phyloP scores from a whole-genome alignment of 2,797 vertebrate species.

The Benthosema pterotum region DNA sequence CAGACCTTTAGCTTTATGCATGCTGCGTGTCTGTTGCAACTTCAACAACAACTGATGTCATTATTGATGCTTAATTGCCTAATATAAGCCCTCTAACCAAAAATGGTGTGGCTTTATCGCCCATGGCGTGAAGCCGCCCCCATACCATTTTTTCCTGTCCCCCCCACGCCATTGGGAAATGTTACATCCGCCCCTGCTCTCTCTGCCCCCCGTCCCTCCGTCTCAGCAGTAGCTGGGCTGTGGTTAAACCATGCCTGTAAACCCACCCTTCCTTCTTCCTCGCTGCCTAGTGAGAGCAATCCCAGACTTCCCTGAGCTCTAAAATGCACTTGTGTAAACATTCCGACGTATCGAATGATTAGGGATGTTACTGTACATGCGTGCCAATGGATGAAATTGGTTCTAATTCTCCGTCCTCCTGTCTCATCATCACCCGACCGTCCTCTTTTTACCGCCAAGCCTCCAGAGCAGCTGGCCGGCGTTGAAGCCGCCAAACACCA shows the following conservation, averaged over 20 bases:
- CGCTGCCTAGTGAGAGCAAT: constrained; percentile 68
- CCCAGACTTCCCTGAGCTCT: constrained; percentile 68
- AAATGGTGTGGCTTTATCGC: too few relatives aligned
- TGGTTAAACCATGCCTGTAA: constrained; percentile 64
- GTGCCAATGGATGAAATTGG: constrained; percentile 57
- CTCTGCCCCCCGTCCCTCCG: constrained; percentile 25
- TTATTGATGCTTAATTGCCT: too few relatives aligned
- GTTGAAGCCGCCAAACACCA: too few relatives aligned
- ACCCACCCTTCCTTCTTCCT: constrained; percentile 59
- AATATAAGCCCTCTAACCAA: too few relatives aligned
- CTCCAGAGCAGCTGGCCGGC: too few relatives aligned
- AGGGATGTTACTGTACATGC: constrained; percentile 68
- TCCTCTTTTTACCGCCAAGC: neutral
- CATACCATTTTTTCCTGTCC: too few relatives aligned
- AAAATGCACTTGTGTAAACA: constrained; percentile 81
- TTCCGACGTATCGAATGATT: constrained; percentile 77
- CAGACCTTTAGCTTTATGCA: too few relatives aligned
- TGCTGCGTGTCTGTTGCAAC: too few relatives aligned
- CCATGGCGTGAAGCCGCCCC: too few relatives aligned
- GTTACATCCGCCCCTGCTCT: too few relatives aligned
- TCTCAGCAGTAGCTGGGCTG: constrained; percentile 65
- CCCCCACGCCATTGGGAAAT: too few relatives aligned
- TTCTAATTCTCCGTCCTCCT: constrained; percentile 59
- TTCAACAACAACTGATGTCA: too few relatives aligned
- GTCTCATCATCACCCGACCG: constrained; percentile 31